These are phyloP conservation scores for Penaeus monodon DNA, from an alignment of 2,888 invertebrate genomes.

Conservation along the genomic window DNA sequence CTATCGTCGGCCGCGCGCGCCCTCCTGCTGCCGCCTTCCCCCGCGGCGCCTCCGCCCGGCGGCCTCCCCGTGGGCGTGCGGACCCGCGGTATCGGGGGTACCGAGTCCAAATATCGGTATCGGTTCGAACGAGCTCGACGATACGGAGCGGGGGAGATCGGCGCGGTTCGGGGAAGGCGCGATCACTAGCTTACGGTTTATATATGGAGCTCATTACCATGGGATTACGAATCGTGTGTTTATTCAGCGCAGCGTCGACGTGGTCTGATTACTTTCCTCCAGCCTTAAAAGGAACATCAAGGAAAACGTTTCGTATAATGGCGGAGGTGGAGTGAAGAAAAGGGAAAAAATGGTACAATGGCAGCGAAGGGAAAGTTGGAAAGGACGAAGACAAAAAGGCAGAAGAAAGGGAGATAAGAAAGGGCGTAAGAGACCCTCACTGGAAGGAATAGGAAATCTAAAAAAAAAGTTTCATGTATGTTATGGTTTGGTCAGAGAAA, in stretches of 20 bases:
- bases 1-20: background rate
- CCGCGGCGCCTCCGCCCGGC: background rate
- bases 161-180: background rate
- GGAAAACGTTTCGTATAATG: background rate
- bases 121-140: background rate
- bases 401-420: no score
- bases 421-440: background rate
- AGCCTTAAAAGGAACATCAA: conserved; percentile 22
- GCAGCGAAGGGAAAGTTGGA: no score
- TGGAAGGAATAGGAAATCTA: no score
- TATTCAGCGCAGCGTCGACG: conserved; percentile 18
- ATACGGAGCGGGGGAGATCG: background rate
- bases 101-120: no score
- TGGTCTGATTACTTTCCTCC: conserved; percentile 25
- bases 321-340: background rate
- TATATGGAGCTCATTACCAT: conserved; percentile 28
- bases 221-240: conserved; percentile 32
- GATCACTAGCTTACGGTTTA: background rate
- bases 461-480: no score
- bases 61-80: background rate
- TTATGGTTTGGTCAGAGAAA: no score
- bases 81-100: no score
- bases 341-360: background rate
- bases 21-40: background rate
- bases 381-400: background rate